Base-by-base conservation (phyloP, 2,113 vertebrate genomes). In the Apteryx mantelli region DNA sequence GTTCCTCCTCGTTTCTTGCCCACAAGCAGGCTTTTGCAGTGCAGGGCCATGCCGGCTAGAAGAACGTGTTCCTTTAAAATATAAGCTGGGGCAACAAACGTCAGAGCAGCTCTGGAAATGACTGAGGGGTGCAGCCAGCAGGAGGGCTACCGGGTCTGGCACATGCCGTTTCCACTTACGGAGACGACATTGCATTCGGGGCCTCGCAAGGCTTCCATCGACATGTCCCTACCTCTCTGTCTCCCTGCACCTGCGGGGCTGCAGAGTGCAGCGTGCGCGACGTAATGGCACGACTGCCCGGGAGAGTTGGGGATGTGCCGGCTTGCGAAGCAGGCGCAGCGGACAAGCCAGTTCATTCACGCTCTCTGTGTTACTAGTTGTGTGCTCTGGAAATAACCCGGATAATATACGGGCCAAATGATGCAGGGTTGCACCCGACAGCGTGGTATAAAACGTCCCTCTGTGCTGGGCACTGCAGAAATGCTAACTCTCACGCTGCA, bases 161-260 rank as follows among this genome's bases (percentile, higher is more conserved):
- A 74, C 30, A 7, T 52, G 58, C 75, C 28, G 2, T 91, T 78
- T 88, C 16, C 36, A 2, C 40, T 82, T 85, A 86, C 38, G 0
- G 0, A 26, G 40, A 20, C 2, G 26, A 16, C 1, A 0, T 25
- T 50, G 24, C 2, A 0, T 13, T 25, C 11, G 82, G 50, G 58
- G 53, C n/a, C 50, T 61, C 12, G 5, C 24, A 2, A 34, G 53
- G 52, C 64, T 77, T 82, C 80, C 83, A 42, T 70, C 71, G 19
- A 3, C 2, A 7, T 2, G 13, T 92, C 52, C 61, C 44, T 11
- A 44, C 20, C 50, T 82, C 28, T 5, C 91, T 21, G 14, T 18
- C 77, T 56, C 21, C 7, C 55, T 1, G 7, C 1, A 36, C 81
- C 77, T 60, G 81, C 42, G 8, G 94, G 63, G 86, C 36, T 58